Percentiles rank a stretch among this genome's conserved stretches.
These are phyloP conservation scores for Spodoptera exigua DNA, from an alignment of 2,888 invertebrate genomes.

Conservation along the genomic window DNA sequence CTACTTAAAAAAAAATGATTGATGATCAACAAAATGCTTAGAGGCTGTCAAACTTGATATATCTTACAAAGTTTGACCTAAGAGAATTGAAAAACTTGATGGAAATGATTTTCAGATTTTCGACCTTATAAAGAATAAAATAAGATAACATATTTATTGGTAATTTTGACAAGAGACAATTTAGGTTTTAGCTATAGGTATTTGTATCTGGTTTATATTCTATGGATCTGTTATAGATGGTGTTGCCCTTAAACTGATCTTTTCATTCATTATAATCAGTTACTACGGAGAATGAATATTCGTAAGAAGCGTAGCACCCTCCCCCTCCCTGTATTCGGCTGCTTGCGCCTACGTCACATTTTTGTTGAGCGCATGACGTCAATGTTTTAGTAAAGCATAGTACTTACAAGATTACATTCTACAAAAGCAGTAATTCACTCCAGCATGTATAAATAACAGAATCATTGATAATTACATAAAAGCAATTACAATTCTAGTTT, in stretches of 20 bases:
- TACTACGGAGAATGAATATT: slow-evolving; percentile 40
- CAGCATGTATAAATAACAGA: slow-evolving; percentile 39
- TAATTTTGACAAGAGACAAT: too few species aligned
- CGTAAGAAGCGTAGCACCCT: slow-evolving; percentile 22
- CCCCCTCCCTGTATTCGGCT: slow-evolving; percentile 6
- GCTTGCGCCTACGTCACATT: slow-evolving; percentile 47
- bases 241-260: too few species aligned
- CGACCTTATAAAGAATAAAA: too few species aligned
- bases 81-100: background rate
- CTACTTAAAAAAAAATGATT: slow-evolving; percentile 23
- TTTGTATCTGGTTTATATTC: too few species aligned
- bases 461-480: slow-evolving; percentile 41
- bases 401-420: slow-evolving; percentile 43
- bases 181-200: too few species aligned
- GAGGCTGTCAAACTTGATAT: slow-evolving; percentile 12
- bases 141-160: too few species aligned
- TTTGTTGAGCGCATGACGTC: slow-evolving; percentile 44
- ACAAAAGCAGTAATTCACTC: slow-evolving; percentile 35
- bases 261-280: slow-evolving; percentile 22
- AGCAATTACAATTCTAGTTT: slow-evolving; percentile 39
- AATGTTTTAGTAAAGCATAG: slow-evolving; percentile 43
- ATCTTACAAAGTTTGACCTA: background rate
- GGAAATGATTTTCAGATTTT: too few species aligned
- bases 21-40: slow-evolving; percentile 10
- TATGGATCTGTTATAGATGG: too few species aligned